phyloP scores from a whole-genome alignment of 1,140 invertebrate species.

The Macrobrachium rosenbergii region DNA sequence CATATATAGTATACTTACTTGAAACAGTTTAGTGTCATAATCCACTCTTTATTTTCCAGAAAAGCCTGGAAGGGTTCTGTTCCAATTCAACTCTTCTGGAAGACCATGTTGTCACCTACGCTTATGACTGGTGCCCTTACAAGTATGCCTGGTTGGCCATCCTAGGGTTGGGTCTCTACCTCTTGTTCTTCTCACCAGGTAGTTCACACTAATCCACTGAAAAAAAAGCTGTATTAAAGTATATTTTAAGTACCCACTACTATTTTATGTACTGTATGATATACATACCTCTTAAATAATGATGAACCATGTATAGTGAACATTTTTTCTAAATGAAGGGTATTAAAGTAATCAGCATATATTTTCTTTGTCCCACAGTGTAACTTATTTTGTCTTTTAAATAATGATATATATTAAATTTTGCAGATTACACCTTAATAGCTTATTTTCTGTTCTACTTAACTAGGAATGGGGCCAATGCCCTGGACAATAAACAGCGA shows the following conservation, averaged over 20 bases:
- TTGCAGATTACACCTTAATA: background rate
- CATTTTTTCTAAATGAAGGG: too few species aligned
- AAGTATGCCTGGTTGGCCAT: slow-evolving; percentile 73
- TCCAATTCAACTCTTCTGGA: slow-evolving; percentile 58
- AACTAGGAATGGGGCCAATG: slow-evolving; percentile 75
- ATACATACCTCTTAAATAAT: background rate
- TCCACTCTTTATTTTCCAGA: slow-evolving; percentile 23
- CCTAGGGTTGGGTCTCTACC: slow-evolving; percentile 73
- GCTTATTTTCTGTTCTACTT: background rate
- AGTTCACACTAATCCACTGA: background rate
- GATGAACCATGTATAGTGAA: too few species aligned
- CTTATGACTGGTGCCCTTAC: slow-evolving; percentile 73
- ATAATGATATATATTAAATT: background rate
- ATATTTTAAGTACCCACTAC: background rate
- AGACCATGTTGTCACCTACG: slow-evolving; percentile 65
- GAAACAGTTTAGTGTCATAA: background rate
- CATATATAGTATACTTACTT: background rate
- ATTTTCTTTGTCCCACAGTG: too few species aligned
- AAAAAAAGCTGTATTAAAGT: background rate
- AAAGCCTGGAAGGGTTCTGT: slow-evolving; percentile 48
- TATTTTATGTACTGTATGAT: background rate
- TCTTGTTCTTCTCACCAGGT: slow-evolving; percentile 64
- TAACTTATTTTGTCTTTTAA: background rate
- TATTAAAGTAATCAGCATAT: too few species aligned
- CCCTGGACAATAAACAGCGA: slow-evolving; percentile 80